These are phyloP conservation scores for Aplocera efformata DNA, from an alignment of 2,888 invertebrate species.

Conservation along the genomic window DNA sequence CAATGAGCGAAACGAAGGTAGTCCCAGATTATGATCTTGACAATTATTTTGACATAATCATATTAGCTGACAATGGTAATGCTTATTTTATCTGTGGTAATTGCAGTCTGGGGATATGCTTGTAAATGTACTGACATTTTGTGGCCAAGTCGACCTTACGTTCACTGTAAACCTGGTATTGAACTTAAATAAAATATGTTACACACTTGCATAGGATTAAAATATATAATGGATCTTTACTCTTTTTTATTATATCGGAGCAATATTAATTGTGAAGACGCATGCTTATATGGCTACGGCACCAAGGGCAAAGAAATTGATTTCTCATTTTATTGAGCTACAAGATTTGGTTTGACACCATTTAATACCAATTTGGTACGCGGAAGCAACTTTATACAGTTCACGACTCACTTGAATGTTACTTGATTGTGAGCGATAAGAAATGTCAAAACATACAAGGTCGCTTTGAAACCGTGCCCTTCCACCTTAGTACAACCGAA, in stretches of 20 bases:
- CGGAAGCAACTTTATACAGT: conserved; percentile 12
- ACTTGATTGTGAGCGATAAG: conserved; percentile 15
- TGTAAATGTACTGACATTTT: conserved; percentile 53
- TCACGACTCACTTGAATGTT: conserved; percentile 11
- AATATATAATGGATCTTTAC: background rate
- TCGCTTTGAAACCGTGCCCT: conserved; percentile 3
- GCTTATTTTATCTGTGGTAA: conserved; percentile 18
- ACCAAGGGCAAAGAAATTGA: background rate
- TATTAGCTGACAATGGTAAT: conserved; percentile 48
- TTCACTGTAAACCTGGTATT: conserved; percentile 43
- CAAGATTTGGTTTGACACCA: conserved; percentile 2
- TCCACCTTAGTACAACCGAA: no score
- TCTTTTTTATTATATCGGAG: no score
- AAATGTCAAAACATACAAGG: conserved; percentile 16
- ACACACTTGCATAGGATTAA: background rate
- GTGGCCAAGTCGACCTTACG: conserved; percentile 52
- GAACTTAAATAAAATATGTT: background rate
- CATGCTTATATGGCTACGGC: no score
- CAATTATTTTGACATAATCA: conserved; percentile 53
- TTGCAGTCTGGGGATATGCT: conserved; percentile 40
- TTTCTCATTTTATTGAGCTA: conserved; percentile 7
- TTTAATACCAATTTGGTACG: conserved; percentile 6
- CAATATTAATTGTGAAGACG: no score
- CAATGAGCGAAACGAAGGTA: conserved; percentile 37
- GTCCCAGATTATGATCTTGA: conserved; percentile 43